Base-by-base conservation (phyloP, 2,113 vertebrate genomes). In the Trematomus loennbergii region DNA sequence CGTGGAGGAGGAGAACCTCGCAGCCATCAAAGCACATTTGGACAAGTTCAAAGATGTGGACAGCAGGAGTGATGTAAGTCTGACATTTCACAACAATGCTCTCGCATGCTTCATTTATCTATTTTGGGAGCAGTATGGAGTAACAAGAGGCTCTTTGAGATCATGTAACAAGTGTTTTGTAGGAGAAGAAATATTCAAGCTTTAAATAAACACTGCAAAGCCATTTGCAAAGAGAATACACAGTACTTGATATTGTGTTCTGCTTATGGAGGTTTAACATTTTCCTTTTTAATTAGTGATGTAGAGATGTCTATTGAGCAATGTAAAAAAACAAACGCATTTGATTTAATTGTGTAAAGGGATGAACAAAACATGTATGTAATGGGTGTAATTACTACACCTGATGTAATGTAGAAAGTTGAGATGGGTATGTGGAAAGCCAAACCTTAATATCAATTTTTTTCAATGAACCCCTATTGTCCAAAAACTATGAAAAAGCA, bases 1-100 rank as follows among this genome's bases (percentile, higher is more conserved):
- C 0, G 97, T 99, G 58, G 98, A 99, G 90, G 97, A 99, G 90
- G 97, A 98, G 79, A 98, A 99, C 74, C 94, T 99, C 87, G 93
- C 95, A 62, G 97, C 97, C 75, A 79, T 99, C 89, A 97, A 96
- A 88, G 95, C 97, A 0, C 95, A 98, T 79, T 95, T 99, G 84
- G 98, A 99, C 88, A 99, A 97, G 75, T 97, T 97, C 93, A 96
- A 93, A 77, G 97, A 99, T 79, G 97, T 99, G 16, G 97, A 99
- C 94, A 97, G 98, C 91, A 96, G 97, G 84, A 98, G 98, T 67
- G 98, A 99, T 89, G 98, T 99, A 90, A 95, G 94, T 93, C 55
- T 6, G 29, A 22, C 33, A 18, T 40, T 13, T 53, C 17, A 20
- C 29, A 53, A 5, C 49, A 53, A 17, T 13, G 17, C 20, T 33